Evolutionary conservation across 1,140 invertebrate species (phyloP).

Genomic region (Danaus melanippus): DNA sequence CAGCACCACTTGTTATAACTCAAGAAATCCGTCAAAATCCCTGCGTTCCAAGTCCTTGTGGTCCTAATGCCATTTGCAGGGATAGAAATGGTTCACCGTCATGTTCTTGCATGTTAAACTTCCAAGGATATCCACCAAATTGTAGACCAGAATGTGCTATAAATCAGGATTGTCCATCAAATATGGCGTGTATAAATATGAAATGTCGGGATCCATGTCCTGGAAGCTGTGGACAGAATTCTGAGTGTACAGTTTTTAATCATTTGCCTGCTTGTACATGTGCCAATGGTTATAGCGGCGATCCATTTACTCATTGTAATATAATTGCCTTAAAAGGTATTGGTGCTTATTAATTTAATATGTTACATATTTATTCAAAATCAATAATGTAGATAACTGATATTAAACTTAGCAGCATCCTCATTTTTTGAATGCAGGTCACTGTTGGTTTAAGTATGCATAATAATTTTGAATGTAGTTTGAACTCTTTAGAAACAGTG

Average conservation of each 20-base stretch:
- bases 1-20: constrained; percentile 63
- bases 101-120: constrained; percentile 75
- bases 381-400: no score
- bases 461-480: no score
- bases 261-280: constrained; percentile 78
- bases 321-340: constrained; percentile 70
- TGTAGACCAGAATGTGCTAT: constrained; percentile 79
- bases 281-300: constrained; percentile 75
- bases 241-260: constrained; percentile 76
- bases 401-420: no score
- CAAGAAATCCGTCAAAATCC: constrained; percentile 60
- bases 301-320: constrained; percentile 75
- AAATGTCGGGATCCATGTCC: constrained; percentile 79
- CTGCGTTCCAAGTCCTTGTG: constrained; percentile 77
- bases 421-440: no score
- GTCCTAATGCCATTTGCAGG: constrained; percentile 77
- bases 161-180: constrained; percentile 76
- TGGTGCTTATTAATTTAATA: no score
- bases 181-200: constrained; percentile 77
- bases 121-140: constrained; percentile 77
- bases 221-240: constrained; percentile 76
- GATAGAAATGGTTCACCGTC: constrained; percentile 73
- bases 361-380: no score
- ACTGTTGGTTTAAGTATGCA: no score
- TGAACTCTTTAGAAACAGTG: no score